These are phyloP conservation scores for Etheostoma cragini DNA, from an alignment of 2,113 vertebrate genomes.

Conservation along the genomic window DNA sequence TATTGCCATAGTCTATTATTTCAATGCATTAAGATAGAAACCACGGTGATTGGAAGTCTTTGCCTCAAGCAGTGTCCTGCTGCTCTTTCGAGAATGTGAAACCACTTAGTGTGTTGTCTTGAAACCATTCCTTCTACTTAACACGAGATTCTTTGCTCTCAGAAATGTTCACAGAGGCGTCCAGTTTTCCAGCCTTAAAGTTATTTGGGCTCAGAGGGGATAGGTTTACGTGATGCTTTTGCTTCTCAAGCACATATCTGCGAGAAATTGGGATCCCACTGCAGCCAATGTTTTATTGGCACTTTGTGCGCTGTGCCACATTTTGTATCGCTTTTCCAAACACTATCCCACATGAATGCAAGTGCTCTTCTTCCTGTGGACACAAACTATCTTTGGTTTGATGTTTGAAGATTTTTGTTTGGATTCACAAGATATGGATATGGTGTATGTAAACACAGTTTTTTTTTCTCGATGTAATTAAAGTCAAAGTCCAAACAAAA, in stretches of 20 bases:
- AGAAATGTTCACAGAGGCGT: constrained; percentile 45
- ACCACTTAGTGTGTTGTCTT: constrained; percentile 56
- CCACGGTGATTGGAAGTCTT: constrained; percentile 44
- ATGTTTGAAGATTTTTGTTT: constrained; percentile 43
- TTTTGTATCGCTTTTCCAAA: constrained; percentile 39
- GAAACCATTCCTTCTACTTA: constrained; percentile 47
- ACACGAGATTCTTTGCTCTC: constrained; percentile 25
- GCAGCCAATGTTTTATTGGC: constrained; percentile 12
- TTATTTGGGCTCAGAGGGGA: constrained; percentile 14
- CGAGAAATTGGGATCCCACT: constrained; percentile 30
- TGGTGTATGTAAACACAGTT: constrained; percentile 28
- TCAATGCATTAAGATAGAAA: constrained; percentile 59
- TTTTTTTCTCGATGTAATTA: constrained; percentile 35
- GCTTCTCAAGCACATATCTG: constrained; percentile 44
- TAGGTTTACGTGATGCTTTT: constrained; percentile 34
- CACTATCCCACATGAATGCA: constrained; percentile 46
- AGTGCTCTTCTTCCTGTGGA: constrained; percentile 34
- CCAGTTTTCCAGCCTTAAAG: constrained; percentile 30
- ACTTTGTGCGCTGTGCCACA: background rate
- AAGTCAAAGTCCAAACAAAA: constrained; percentile 28
- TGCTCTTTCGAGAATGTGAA: constrained; percentile 60
- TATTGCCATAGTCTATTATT: constrained; percentile 54
- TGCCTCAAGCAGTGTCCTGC: constrained; percentile 51
- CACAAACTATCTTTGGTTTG: constrained; percentile 25
- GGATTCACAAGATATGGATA: constrained; percentile 45